These are phyloP conservation scores for Phalacrocorax pelagicus DNA, from an alignment of 2,113 vertebrate genomes.

Conservation along the genomic window DNA sequence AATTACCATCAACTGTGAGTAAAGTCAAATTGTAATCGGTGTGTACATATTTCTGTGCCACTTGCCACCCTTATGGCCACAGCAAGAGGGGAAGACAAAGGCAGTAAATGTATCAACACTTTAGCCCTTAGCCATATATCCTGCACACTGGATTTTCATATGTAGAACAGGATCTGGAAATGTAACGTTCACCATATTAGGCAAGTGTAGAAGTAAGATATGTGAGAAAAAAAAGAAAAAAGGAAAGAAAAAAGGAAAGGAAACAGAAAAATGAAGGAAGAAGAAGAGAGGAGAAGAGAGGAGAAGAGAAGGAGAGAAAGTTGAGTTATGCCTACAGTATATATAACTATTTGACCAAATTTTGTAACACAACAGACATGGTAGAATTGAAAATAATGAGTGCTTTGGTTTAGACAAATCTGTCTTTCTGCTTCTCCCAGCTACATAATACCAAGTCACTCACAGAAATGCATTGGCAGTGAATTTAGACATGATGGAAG, in stretches of 20 bases:
- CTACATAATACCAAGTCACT: neutral
- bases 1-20: neutral
- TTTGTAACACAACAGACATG: neutral
- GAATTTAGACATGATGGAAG: slow-evolving; percentile 1
- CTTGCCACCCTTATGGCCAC: neutral
- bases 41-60: neutral
- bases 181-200: neutral
- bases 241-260: too few relatives aligned
- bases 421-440: neutral
- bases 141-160: neutral
- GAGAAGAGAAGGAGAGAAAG: neutral
- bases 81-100: neutral
- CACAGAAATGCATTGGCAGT: neutral
- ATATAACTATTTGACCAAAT: neutral
- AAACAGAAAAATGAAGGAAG: too few relatives aligned
- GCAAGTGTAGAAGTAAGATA: neutral
- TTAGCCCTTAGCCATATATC: neutral
- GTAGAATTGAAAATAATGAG: slow-evolving; percentile 27
- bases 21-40: neutral
- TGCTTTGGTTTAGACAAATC: slow-evolving; percentile 14
- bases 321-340: neutral
- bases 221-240: too few relatives aligned
- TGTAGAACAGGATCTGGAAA: neutral
- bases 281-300: rapidly evolving
- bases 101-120: neutral